Evolutionary conservation across 2,888 invertebrate genomes (phyloP), one percentile per base, ranked within the genome.

Genomic region (Tethea ocularis): DNA sequence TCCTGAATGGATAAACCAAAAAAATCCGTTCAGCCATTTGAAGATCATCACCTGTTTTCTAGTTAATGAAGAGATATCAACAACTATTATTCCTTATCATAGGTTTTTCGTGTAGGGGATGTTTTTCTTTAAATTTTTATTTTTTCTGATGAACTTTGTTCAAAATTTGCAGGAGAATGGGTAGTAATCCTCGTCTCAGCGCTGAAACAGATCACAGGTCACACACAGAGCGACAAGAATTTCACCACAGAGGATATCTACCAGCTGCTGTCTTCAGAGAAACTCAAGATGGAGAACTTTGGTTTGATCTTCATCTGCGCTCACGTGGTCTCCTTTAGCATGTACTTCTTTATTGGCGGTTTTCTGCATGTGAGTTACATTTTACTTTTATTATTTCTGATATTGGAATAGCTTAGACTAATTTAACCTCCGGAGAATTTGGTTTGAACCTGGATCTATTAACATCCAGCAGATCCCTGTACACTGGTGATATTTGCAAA

Each of bases 301-400:
- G 75, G 88, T 2, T 57, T 69, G 6, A 94, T 94, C 64, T 94
- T 93, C 82, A 74, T 95, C 8, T 74, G 74, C 0, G 92, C 95
- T 0, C 88, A 93, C 6, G 4, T 84, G 0, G 90, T 95, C 7
- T 95, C 95, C 0, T 94, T 94, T 63, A 66, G 80, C 15, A 90
- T 95, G 58, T 96, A 95, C 80, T 95, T 96, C 73, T 69, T 88
- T 0, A 84, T 96, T 11, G 96, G 96, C 59, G 95, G 96, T 60
- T 96, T 95, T 71, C 84, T 96, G 61, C 95, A 96, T 76, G 96
- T 96, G 84, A 94, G 94, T 89, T 33, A 38, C 6, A 58, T 33
- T 29, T 38, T 52, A 58, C 60, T 56, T 46, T 46, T 46, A 10
- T n/a, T n/a, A 6, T 6, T 10, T 38, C n/a, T 38, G 1, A n/a